A percentile compares a stretch with the other conserved stretches of the same genome.
Evolutionary conservation across 1,140 invertebrate species (phyloP).

Genomic region (Microplitis mediator): DNA sequence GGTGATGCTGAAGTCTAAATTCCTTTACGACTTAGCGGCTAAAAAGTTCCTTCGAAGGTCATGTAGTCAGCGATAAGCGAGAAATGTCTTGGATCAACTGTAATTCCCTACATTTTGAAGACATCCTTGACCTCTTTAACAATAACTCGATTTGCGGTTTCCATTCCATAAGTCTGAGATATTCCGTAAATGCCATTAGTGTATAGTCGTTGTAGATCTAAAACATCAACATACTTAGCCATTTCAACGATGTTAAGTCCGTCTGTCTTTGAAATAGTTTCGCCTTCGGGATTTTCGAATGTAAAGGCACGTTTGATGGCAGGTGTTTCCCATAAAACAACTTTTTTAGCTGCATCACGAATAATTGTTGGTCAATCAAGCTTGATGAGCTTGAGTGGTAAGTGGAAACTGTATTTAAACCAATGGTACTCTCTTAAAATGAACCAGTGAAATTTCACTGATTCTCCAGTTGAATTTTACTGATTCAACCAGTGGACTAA

Average conservation of each 20-base stretch:
- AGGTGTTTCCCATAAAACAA: constrained; percentile 80
- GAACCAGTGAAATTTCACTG: too few relatives aligned
- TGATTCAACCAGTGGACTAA: too few relatives aligned
- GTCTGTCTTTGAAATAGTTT: constrained; percentile 84
- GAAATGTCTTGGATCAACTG: constrained; percentile 92
- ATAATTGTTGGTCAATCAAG: constrained; percentile 82
- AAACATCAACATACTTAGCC: constrained; percentile 77
- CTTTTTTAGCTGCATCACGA: constrained; percentile 72
- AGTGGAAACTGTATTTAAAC: constrained; percentile 74
- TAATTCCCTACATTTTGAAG: constrained; percentile 95
- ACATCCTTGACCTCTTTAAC: constrained; percentile 90
- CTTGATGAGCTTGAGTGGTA: constrained; percentile 70
- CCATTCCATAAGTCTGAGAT: constrained; percentile 90
- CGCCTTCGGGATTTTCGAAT: constrained; percentile 66
- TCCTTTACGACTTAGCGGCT: constrained; percentile 87
- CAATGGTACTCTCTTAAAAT: too few relatives aligned
- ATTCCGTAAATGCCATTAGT: constrained; percentile 95
- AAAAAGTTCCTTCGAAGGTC: constrained; percentile 91
- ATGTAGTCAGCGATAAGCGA: constrained; percentile 96
- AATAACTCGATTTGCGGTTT: constrained; percentile 90
- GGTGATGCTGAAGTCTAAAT: constrained; percentile 89
- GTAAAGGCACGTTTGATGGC: constrained; percentile 84
- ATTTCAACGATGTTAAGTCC: constrained; percentile 93
- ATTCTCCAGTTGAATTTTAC: too few relatives aligned
- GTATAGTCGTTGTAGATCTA: constrained; percentile 89